phyloP scores from a whole-genome alignment of 2,888 invertebrate species.

The Suillia variegata region DNA sequence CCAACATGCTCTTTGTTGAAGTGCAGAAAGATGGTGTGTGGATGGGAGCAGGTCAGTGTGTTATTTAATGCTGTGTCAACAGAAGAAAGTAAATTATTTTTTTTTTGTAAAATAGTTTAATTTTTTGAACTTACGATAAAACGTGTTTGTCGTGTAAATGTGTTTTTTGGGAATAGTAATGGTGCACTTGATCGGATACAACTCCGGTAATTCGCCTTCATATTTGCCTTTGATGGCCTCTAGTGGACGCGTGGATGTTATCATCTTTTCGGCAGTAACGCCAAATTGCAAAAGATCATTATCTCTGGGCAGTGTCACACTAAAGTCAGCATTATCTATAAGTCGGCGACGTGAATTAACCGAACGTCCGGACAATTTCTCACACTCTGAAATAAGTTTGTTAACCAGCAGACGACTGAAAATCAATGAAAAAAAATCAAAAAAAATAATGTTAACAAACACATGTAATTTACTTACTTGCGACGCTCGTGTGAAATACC shows the following conservation, averaged over 20 bases:
- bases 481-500: conserved; percentile 75
- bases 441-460: too few species aligned
- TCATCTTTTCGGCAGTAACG: conserved; percentile 69
- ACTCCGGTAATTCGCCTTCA: conserved; percentile 69
- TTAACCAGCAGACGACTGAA: conserved; percentile 70
- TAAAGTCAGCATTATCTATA: conserved; percentile 66
- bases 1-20: conserved; percentile 69
- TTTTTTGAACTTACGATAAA: conserved; percentile 73
- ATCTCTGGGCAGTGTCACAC: conserved; percentile 67
- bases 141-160: conserved; percentile 68
- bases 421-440: too few species aligned
- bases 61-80: conserved; percentile 40
- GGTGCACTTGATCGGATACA: conserved; percentile 77
- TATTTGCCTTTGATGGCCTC: conserved; percentile 63
- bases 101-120: neutral
- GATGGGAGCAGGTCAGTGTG: conserved; percentile 47
- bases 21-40: conserved; percentile 81
- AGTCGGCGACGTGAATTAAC: conserved; percentile 66
- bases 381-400: conserved; percentile 72
- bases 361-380: conserved; percentile 66
- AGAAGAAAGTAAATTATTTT: neutral
- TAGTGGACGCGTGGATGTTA: conserved; percentile 70
- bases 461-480: conserved; percentile 65
- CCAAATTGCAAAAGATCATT: conserved; percentile 70
- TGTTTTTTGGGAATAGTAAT: conserved; percentile 65